These are phyloP conservation scores for Sphyrna mokarran DNA, from an alignment of 2,113 vertebrate species.

Conservation along the genomic window DNA sequence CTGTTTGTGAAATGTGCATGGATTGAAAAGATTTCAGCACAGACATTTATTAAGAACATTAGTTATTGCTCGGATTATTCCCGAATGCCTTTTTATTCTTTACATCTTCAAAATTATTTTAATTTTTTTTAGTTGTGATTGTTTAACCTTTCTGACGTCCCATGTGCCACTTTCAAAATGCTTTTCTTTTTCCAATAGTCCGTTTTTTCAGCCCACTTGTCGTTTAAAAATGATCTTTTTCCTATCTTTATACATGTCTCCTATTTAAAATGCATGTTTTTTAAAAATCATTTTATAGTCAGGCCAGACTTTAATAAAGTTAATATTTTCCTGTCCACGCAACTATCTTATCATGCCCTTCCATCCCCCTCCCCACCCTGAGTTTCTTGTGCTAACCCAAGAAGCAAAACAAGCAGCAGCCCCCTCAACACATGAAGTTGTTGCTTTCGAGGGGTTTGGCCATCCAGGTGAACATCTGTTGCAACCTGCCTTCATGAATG, in stretches of 20 bases:
- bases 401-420: conserved; percentile 48
- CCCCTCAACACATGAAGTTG: conserved; percentile 52
- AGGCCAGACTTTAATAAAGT: conserved; percentile 15
- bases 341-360: conserved; percentile 40
- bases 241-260: background rate
- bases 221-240: conserved; percentile 34
- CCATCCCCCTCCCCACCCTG: background rate
- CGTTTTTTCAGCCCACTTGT: conserved; percentile 12
- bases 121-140: background rate
- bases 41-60: background rate
- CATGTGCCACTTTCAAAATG: conserved; percentile 45
- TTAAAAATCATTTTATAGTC: conserved; percentile 43
- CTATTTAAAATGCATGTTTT: conserved; percentile 41
- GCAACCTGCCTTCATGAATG: conserved; percentile 52
- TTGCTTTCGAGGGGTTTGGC: conserved; percentile 53
- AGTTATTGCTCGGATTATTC: background rate
- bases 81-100: conserved; percentile 14
- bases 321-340: conserved; percentile 39
- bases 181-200: conserved; percentile 51
- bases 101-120: background rate
- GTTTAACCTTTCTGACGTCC: background rate
- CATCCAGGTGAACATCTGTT: conserved; percentile 65
- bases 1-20: conserved; percentile 3
- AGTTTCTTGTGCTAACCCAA: conserved; percentile 41
- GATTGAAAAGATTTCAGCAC: background rate